Conservation (phyloP, 2,797 vertebrate species). For the Hydrophis major region DNA sequence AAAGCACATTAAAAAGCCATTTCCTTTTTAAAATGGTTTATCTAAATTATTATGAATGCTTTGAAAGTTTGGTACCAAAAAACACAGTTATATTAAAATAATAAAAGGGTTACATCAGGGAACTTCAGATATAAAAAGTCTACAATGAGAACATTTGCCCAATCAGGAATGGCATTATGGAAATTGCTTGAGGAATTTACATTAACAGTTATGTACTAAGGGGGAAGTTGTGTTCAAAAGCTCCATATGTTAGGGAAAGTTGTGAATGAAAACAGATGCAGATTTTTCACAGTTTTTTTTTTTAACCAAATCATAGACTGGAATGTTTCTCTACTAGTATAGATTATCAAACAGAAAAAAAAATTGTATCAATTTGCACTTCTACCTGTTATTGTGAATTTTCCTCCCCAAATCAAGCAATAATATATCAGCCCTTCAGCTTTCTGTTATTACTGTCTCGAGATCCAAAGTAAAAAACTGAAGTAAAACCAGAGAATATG, state of each 20-base stretch:
- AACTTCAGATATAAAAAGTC: neutral
- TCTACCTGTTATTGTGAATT: neutral
- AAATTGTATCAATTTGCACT: neutral
- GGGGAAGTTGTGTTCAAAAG: neutral
- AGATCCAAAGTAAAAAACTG: neutral
- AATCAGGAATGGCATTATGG: neutral
- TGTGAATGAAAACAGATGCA: neutral
- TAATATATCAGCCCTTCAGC: neutral
- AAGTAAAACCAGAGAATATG: neutral
- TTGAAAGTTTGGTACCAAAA: neutral
- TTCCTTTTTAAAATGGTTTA: neutral
- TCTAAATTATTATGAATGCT: neutral
- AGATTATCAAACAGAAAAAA: neutral
- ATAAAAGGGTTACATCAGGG: neutral
- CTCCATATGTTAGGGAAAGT: neutral
- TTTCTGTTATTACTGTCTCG: neutral
- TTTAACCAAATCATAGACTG: neutral
- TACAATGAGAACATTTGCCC: neutral
- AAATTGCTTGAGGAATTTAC: neutral
- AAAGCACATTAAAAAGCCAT: neutral
- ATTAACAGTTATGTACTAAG: neutral
- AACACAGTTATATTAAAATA: neutral
- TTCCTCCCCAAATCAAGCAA: neutral
- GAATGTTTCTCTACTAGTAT: neutral
- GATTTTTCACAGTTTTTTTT: neutral